Conservation (phyloP, 1,140 invertebrate genomes). For the Akabosia matsudoensis region DNA sequence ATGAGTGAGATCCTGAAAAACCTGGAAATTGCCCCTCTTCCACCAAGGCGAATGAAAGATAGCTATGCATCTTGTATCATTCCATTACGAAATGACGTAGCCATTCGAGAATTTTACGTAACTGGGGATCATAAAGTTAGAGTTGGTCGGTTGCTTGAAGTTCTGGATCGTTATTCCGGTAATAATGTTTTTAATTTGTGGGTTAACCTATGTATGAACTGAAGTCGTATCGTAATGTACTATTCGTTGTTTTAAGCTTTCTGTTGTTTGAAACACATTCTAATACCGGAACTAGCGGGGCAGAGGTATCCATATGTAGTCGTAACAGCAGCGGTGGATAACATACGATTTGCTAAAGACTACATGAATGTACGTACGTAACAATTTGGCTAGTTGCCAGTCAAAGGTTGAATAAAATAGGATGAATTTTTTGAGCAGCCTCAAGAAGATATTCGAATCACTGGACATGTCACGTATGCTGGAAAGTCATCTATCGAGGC, state of each 20-base stretch:
- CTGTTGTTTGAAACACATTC: constrained; percentile 58
- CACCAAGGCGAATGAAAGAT: constrained; percentile 57
- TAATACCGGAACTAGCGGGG: constrained; percentile 3
- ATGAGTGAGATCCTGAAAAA: constrained; percentile 30
- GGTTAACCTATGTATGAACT: constrained; percentile 63
- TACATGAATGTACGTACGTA: not conserved
- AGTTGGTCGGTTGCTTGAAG: constrained; percentile 70
- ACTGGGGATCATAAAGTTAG: constrained; percentile 64
- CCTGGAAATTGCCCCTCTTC: constrained; percentile 50
- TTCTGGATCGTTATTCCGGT: constrained; percentile 76
- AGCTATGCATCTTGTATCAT: constrained; percentile 67
- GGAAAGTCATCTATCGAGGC: constrained; percentile 71
- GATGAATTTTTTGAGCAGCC: constrained; percentile 47
- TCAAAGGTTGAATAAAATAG: constrained; percentile 6
- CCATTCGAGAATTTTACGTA: constrained; percentile 66
- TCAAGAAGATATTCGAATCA: constrained; percentile 64
- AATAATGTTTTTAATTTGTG: not conserved
- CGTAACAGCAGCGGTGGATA: constrained; percentile 73
- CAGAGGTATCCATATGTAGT: constrained; percentile 62
- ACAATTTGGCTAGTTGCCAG: not conserved
- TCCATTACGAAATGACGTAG: constrained; percentile 61
- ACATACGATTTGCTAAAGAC: not conserved
- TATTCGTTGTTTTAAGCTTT: constrained; percentile 60
- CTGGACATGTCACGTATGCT: constrained; percentile 72
- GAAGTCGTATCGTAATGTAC: too few species aligned